These are phyloP conservation scores for Parasteatoda tepidariorum DNA, from an alignment of 1,140 invertebrate species.

Conservation along the genomic window DNA sequence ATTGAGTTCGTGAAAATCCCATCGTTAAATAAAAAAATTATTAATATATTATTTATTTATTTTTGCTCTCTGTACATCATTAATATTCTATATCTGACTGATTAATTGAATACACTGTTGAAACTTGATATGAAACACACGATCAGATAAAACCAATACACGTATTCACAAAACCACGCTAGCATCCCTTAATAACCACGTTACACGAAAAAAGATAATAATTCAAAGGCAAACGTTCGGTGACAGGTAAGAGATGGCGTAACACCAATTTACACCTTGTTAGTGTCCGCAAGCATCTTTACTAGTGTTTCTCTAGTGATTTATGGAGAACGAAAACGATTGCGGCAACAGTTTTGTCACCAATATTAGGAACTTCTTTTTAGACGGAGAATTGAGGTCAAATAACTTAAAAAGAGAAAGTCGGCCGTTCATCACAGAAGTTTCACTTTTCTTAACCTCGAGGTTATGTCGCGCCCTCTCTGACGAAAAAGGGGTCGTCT, in stretches of 20 bases:
- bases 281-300: no score
- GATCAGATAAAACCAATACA: no score
- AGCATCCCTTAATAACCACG: neutral
- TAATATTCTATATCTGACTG: no score
- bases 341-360: neutral
- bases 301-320: neutral
- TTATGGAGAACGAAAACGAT: neutral
- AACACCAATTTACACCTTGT: neutral
- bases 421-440: conserved; percentile 35
- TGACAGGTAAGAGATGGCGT: neutral
- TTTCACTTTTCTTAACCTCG: conserved; percentile 38
- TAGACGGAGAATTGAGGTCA: conserved; percentile 33
- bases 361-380: neutral
- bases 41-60: no score
- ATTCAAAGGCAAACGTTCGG: neutral
- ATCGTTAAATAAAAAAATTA: no score
- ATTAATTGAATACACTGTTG: no score
- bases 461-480: conserved; percentile 2
- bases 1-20: no score
- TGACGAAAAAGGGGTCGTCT: conserved; percentile 32
- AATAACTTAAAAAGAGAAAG: conserved; percentile 36
- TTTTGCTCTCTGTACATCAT: no score
- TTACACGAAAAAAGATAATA: neutral
- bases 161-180: no score
- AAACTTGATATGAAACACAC: no score